These are phyloP conservation scores for Decapterus maruadsi DNA, from an alignment of 2,797 vertebrate genomes.

Conservation along the genomic window DNA sequence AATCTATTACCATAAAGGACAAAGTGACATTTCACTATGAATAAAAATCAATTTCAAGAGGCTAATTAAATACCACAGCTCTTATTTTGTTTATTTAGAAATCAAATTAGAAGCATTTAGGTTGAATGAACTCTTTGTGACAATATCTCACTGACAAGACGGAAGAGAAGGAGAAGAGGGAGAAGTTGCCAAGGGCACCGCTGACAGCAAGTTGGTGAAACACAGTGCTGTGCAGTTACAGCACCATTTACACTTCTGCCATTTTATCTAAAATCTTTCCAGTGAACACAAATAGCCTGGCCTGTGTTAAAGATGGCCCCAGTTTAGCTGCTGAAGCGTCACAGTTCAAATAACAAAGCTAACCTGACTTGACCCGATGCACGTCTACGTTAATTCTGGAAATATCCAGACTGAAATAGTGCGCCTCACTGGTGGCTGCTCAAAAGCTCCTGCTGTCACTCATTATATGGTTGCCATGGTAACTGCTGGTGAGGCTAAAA, in stretches of 20 bases:
- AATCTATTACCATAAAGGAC: slow-evolving; percentile 41
- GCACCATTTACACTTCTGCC: slow-evolving; percentile 13
- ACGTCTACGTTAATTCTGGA: slow-evolving; percentile 20
- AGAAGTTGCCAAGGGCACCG: neutral
- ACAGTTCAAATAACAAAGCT: slow-evolving; percentile 24
- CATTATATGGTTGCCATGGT: slow-evolving; percentile 52
- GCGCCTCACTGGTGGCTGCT: slow-evolving; percentile 23
- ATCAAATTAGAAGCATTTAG: slow-evolving; percentile 42
- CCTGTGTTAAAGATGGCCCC: neutral
- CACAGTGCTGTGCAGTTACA: neutral
- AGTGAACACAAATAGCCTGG: neutral
- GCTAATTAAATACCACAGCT: slow-evolving; percentile 55
- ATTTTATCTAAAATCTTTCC: neutral
- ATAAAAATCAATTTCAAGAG: slow-evolving; percentile 34
- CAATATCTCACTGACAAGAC: slow-evolving; percentile 12
- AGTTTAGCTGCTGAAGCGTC: neutral
- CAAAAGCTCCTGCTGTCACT: slow-evolving; percentile 56
- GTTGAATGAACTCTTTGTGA: slow-evolving; percentile 14
- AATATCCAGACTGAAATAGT: slow-evolving; percentile 51
- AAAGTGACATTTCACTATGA: slow-evolving; percentile 44
- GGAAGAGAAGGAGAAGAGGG: neutral
- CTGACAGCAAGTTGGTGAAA: slow-evolving; percentile 21
- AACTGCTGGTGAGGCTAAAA: slow-evolving; percentile 41
- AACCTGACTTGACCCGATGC: slow-evolving; percentile 45
- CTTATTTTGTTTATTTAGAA: slow-evolving; percentile 34